Percentiles rank a stretch among this genome's conserved stretches.
Evolutionary conservation across 2,888 invertebrate genomes (phyloP).

Genomic region (Melanophora roralis): DNA sequence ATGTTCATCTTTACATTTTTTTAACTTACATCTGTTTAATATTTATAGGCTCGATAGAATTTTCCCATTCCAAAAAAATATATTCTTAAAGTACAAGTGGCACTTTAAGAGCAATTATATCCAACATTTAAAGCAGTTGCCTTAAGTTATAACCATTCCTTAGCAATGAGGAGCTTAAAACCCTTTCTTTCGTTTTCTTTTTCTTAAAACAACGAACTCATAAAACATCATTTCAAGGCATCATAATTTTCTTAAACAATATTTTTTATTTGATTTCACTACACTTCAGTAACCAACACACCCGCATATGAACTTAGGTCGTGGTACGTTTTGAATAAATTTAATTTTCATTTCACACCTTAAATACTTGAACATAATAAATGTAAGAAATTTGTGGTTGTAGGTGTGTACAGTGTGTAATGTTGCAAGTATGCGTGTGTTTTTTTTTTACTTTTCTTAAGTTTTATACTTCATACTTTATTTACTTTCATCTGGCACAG

Average conservation of each 20-base stretch:
- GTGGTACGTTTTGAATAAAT: constrained; percentile 27
- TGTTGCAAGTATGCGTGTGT: constrained; percentile 32
- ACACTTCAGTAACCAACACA: constrained; percentile 23
- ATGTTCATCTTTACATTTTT: too few relatives aligned
- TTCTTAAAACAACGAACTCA: too few relatives aligned
- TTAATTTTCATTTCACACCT: constrained; percentile 53
- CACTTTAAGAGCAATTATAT: too few relatives aligned
- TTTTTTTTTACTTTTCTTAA: constrained; percentile 18
- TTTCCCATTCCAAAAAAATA: too few relatives aligned
- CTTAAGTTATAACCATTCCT: too few relatives aligned
- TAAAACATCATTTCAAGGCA: constrained; percentile 31
- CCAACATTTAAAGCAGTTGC: too few relatives aligned
- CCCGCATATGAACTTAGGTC: constrained; percentile 8
- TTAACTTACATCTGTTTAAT: too few relatives aligned
- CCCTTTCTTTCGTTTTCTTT: too few relatives aligned
- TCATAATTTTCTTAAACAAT: constrained; percentile 29
- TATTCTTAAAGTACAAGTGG: too few relatives aligned
- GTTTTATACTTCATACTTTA: constrained; percentile 35
- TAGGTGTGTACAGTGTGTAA: not conserved
- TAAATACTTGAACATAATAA: constrained; percentile 45
- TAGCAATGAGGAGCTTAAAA: too few relatives aligned
- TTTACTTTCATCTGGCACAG: constrained; percentile 48
- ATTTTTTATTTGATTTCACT: constrained; percentile 1
- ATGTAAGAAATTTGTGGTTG: constrained; percentile 37
- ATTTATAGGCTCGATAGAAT: too few relatives aligned